Evolutionary conservation across 35 echinoderm and acorn worm genomes (phyloP), one percentile per base, ranked within the genome.

Genomic region (Lytechinus variegatus): DNA sequence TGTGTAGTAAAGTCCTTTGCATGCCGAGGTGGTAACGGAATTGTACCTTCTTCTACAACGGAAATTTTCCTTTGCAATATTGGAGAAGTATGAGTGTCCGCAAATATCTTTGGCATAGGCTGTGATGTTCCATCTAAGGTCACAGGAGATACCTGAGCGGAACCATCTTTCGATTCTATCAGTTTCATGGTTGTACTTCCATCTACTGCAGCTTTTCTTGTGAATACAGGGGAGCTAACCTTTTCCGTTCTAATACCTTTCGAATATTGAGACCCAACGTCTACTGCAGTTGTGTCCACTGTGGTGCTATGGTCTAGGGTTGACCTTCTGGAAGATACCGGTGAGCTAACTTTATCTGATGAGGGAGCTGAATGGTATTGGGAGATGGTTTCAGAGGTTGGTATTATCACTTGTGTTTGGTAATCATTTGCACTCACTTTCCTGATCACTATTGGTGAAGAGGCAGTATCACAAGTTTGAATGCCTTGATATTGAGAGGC

Each of bases 91-190:
- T 79, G 66, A 79, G 66, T 79, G 66, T 79, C 66, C n/a, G 66
- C 21, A 79, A 79, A 79, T 4, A 24, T 79, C 66, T 24, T 79
- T 24, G 66, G 19, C 66, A 79, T 79, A 79, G 66, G 66, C 8
- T 79, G 66, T 79, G 66, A 79, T 79, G 16, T 51, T 27, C 71
- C 92, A 27, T 96, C 54, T 9, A 56, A 89, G 27, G 53, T 96
- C 19, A 96, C 19, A 54, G 96, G 96, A 53, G 53, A n/a, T 86
- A 88, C 92, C 55, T 96, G 96, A 86, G 96, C 33, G 5, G 66
- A 94, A 54, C 66, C 86, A 10, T 96, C 86, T 5, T 57, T 53
- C n/a, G 66, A 79, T 79, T 79, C 27, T 3, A 9, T 52, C n/a
- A 12, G 88, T 90, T 6, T 90, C 88, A 90, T 54, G 28, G 52